Evolutionary conservation across 2,113 vertebrate genomes (phyloP).

Genomic region (Alaudala cheleensis): DNA sequence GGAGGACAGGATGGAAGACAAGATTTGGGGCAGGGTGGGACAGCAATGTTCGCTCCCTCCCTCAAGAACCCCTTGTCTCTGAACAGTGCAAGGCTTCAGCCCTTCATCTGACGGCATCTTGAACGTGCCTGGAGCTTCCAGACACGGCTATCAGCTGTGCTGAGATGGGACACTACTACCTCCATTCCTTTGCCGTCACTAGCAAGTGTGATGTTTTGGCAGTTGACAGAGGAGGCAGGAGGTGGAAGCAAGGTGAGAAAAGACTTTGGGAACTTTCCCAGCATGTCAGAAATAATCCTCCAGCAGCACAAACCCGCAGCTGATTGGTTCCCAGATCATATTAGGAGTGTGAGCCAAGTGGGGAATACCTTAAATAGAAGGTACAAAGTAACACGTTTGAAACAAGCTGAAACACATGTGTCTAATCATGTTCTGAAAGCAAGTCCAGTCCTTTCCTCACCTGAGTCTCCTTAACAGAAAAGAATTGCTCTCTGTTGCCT

Average conservation of each 20-base stretch:
- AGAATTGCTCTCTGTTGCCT: not conserved
- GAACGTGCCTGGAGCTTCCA: not conserved
- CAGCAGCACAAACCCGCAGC: not conserved
- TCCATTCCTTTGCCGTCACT: not conserved
- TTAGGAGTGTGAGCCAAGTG: fast-evolving
- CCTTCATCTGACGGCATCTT: not conserved
- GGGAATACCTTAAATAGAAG: not conserved
- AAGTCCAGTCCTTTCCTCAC: not conserved
- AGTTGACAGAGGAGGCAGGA: not conserved
- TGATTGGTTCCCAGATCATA: not conserved
- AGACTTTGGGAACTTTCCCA: constrained; percentile 34
- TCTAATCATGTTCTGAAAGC: not conserved
- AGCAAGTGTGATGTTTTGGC: constrained; percentile 9
- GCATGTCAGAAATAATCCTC: not conserved
- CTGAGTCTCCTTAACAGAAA: not conserved
- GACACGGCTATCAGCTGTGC: not conserved
- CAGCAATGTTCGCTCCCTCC: not conserved
- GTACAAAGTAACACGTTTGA: not conserved
- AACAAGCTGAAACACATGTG: not conserved
- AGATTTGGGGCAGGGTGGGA: not conserved
- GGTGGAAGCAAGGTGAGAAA: constrained; percentile 31
- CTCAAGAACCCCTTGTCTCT: not conserved
- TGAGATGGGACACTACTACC: not conserved
- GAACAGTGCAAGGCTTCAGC: not conserved
- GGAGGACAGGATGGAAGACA: not conserved